These are phyloP conservation scores for Papilio helenus DNA, from an alignment of 1,140 invertebrate species.

Conservation along the genomic window DNA sequence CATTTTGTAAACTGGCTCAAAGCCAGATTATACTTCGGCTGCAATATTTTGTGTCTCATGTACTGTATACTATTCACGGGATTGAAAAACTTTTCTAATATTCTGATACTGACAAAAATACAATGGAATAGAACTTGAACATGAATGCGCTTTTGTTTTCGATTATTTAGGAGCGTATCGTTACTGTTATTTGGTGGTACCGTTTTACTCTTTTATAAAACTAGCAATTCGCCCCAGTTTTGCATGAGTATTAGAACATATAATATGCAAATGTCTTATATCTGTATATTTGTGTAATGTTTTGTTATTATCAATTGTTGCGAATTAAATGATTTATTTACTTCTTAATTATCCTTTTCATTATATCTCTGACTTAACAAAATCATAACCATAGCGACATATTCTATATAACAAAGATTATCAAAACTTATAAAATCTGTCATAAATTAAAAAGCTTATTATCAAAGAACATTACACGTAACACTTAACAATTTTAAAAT, in stretches of 20 bases:
- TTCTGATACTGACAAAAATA: conserved; percentile 39
- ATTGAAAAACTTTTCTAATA: conserved; percentile 42
- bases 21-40: conserved; percentile 38
- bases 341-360: too few species aligned
- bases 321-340: too few species aligned
- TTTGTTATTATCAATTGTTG: too few species aligned
- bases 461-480: too few species aligned
- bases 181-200: not conserved
- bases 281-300: too few species aligned
- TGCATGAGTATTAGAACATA: not conserved
- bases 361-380: too few species aligned
- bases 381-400: too few species aligned
- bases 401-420: too few species aligned
- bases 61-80: conserved; percentile 33
- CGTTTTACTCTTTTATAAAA: not conserved
- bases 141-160: conserved; percentile 37
- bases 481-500: too few species aligned
- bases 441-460: too few species aligned
- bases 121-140: conserved; percentile 36
- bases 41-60: conserved; percentile 38
- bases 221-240: not conserved
- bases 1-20: conserved; percentile 36
- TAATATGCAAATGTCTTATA: too few species aligned
- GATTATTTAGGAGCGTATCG: conserved; percentile 5
- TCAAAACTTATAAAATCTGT: too few species aligned